phyloP scores from a whole-genome alignment of 2,113 vertebrate genomes.

The Galemys pyrenaicus region DNA sequence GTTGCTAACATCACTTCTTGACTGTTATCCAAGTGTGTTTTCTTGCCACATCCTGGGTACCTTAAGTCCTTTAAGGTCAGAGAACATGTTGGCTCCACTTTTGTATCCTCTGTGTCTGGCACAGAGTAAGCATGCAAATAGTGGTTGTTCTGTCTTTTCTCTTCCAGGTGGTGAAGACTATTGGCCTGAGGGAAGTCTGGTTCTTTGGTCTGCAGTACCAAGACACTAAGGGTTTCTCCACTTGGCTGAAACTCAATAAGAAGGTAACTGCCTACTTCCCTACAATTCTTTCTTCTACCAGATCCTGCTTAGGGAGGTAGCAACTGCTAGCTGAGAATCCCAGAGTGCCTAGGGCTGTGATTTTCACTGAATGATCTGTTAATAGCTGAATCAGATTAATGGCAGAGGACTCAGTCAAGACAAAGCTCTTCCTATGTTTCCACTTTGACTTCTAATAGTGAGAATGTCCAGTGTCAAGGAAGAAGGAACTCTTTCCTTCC shows the following conservation, averaged over 20 bases:
- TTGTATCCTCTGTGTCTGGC: slow-evolving; percentile 31
- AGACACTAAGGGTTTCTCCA: slow-evolving; percentile 98
- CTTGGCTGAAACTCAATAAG: slow-evolving; percentile 99
- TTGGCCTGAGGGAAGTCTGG: slow-evolving; percentile 98
- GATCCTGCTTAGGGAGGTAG: neutral
- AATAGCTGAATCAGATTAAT: slow-evolving; percentile 21
- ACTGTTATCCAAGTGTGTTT: slow-evolving; percentile 29
- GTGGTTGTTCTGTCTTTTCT: slow-evolving; percentile 38
- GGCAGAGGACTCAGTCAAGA: neutral
- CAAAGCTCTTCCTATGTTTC: neutral
- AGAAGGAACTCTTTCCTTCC: neutral
- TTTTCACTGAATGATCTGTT: slow-evolving; percentile 11
- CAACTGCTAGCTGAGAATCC: slow-evolving; percentile 4
- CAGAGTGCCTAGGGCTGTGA: neutral
- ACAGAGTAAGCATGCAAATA: slow-evolving; percentile 26
- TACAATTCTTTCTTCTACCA: slow-evolving; percentile 4
- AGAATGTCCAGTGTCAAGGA: neutral
- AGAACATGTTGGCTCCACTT: neutral
- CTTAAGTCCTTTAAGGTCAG: slow-evolving; percentile 28
- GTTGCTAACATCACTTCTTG: slow-evolving; percentile 9
- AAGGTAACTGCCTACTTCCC: slow-evolving; percentile 88
- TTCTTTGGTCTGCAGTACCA: slow-evolving; percentile 99
- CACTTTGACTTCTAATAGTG: slow-evolving; percentile 7
- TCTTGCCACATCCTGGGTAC: neutral
- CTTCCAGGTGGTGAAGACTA: slow-evolving; percentile 97